These are phyloP conservation scores for Pharmacophagus antenor DNA, from an alignment of 2,888 invertebrate genomes.

Conservation along the genomic window DNA sequence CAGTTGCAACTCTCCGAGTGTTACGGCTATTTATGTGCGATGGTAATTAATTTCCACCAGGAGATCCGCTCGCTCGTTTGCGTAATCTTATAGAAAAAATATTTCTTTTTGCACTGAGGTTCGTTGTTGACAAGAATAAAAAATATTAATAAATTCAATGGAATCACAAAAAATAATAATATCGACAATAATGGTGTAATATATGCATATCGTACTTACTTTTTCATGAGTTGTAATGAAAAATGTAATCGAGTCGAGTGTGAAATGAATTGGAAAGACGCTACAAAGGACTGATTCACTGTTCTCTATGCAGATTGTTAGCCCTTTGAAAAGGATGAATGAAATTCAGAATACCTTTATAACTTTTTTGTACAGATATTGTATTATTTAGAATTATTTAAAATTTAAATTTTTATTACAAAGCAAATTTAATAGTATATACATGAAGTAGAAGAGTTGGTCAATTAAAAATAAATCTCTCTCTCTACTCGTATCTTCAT, in stretches of 20 bases:
- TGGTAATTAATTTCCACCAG: no score
- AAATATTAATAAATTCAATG: neutral
- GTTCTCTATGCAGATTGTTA: constrained; percentile 9
- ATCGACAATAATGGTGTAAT: neutral
- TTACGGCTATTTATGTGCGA: no score
- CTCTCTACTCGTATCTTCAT: no score
- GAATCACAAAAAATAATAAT: neutral
- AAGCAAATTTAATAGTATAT: no score
- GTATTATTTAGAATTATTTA: no score
- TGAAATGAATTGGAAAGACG: constrained; percentile 15
- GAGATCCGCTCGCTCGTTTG: no score
- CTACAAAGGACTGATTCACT: constrained; percentile 12
- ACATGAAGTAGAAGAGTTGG: no score
- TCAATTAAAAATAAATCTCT: no score
- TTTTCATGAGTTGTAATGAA: constrained; percentile 15
- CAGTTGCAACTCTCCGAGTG: no score
- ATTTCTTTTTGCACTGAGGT: no score
- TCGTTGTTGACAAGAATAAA: neutral
- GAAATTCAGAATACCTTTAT: neutral
- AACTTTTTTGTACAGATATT: neutral
- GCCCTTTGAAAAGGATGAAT: neutral
- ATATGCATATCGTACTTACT: neutral
- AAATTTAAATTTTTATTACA: no score
- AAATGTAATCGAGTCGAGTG: constrained; percentile 13
- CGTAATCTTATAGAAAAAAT: no score